A percentile compares a stretch with the other conserved stretches of the same genome.
Conservation (phyloP, 1,140 invertebrate genomes). For the Drosophila chauvacae region DNA sequence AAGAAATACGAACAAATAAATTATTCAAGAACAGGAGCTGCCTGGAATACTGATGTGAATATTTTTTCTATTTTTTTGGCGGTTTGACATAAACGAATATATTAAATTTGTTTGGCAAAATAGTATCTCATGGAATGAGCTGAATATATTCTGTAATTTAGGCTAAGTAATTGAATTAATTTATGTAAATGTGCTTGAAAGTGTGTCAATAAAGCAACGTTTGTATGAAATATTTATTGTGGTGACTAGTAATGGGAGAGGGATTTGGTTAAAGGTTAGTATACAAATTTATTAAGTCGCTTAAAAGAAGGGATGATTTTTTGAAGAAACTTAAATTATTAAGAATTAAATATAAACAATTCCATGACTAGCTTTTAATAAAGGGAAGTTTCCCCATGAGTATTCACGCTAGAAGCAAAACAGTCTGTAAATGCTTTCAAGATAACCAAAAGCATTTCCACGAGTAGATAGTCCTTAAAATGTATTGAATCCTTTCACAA, state of each 20-base stretch:
- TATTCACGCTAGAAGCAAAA: neutral
- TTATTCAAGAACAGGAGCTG: neutral
- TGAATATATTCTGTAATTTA: constrained; percentile 42
- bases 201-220: constrained; percentile 50
- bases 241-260: neutral
- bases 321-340: neutral
- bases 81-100: constrained; percentile 3
- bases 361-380: neutral
- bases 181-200: constrained; percentile 64
- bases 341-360: neutral
- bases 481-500: constrained; percentile 2
- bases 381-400: neutral
- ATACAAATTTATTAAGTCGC: neutral
- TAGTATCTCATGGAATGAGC: constrained; percentile 23
- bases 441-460: neutral
- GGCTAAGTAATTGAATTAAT: constrained; percentile 19
- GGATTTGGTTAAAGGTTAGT: neutral
- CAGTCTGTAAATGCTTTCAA: neutral
- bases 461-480: neutral
- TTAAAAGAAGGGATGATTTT: too few relatives aligned
- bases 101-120: constrained; percentile 19
- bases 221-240: constrained; percentile 18
- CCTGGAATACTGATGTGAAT: neutral
- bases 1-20: neutral
- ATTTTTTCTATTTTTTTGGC: neutral